Conservation (phyloP, 2,797 vertebrate genomes). For the Sardinella longiceps region DNA sequence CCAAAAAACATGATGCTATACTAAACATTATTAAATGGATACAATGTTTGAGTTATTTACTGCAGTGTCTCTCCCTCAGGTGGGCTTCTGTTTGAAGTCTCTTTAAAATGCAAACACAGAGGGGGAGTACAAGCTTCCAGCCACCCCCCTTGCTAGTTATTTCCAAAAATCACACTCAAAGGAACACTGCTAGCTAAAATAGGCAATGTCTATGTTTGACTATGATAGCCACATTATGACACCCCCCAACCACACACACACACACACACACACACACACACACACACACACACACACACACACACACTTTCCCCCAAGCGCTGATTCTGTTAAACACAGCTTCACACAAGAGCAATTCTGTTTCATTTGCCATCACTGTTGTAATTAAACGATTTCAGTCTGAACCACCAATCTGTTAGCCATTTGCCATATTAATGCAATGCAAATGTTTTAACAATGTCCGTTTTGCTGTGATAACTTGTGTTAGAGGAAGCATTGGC, state of each 20-base stretch:
- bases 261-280: too few relatives aligned
- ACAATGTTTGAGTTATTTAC: constrained; percentile 54
- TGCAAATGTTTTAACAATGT: not conserved
- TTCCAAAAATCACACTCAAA: not conserved
- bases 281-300: not conserved
- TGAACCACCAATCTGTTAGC: not conserved
- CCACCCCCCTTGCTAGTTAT: too few relatives aligned
- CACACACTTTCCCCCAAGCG: not conserved
- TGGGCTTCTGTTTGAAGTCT: constrained; percentile 45
- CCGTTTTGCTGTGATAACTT: not conserved
- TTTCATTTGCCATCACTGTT: too few relatives aligned
- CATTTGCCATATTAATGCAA: not conserved
- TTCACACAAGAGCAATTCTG: not conserved
- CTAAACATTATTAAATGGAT: constrained; percentile 45
- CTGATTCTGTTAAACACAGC: not conserved
- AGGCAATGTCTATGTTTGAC: not conserved
- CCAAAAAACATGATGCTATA: constrained; percentile 22
- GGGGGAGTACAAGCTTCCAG: not conserved
- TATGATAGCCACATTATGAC: not conserved
- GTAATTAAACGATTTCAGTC: not conserved
- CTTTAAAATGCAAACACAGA: constrained; percentile 31
- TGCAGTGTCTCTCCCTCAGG: constrained; percentile 37
- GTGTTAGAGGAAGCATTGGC: not conserved
- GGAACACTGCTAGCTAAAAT: not conserved
- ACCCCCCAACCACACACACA: too few relatives aligned